These are phyloP conservation scores for Heloderma charlesbogerti DNA, from an alignment of 2,113 vertebrate genomes.

Conservation along the genomic window DNA sequence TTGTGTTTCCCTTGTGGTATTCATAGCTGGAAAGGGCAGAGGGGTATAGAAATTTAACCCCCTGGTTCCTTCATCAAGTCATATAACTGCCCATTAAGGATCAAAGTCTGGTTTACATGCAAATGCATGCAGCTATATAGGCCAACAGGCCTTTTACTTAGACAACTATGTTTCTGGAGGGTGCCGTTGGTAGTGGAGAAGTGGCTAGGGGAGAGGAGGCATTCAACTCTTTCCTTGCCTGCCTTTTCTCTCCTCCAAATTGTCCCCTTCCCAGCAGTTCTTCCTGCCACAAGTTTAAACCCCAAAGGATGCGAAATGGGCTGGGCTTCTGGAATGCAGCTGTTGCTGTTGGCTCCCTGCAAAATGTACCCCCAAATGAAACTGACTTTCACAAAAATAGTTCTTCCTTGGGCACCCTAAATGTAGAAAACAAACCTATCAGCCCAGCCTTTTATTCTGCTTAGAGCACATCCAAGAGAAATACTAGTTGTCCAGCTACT, in stretches of 20 bases:
- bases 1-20: neutral
- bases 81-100: neutral
- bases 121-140: neutral
- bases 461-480: neutral
- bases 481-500: neutral
- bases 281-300: neutral
- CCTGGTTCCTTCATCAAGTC: neutral
- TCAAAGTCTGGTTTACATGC: neutral
- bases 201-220: neutral
- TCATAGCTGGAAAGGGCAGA: neutral
- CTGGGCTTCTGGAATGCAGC: neutral
- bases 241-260: neutral
- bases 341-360: neutral
- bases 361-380: neutral
- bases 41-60: neutral
- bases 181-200: neutral
- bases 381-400: neutral
- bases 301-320: neutral
- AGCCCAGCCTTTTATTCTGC: neutral
- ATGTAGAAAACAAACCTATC: neutral
- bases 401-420: neutral
- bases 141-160: neutral
- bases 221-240: neutral
- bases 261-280: neutral
- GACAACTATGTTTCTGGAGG: neutral